Evolutionary conservation across 2,797 vertebrate species (phyloP).

Genomic region (Phyllotis vaccarum): DNA sequence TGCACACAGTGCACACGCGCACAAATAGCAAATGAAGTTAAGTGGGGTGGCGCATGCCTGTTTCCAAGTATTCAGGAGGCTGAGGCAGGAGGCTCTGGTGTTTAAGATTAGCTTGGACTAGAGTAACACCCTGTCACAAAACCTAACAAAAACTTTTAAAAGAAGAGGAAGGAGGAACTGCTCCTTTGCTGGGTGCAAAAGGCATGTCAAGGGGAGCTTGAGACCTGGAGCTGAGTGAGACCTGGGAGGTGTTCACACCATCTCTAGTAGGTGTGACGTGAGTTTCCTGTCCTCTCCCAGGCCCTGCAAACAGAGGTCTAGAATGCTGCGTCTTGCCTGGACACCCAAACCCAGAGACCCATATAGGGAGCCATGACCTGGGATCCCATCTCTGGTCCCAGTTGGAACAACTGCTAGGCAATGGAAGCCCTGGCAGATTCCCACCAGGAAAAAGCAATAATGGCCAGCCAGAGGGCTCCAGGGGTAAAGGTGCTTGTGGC

Average conservation of each 20-base stretch:
- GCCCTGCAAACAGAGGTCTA: neutral
- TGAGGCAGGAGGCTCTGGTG: neutral
- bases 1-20: neutral
- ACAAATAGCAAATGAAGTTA: no score
- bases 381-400: neutral
- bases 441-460: neutral
- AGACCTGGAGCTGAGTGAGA: neutral
- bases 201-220: neutral
- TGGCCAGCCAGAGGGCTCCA: no score
- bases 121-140: neutral
- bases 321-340: neutral
- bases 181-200: no score
- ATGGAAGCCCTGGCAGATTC: no score
- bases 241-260: neutral
- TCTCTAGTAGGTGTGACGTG: neutral
- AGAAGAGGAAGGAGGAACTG: neutral
- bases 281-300: neutral
- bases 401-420: fast-evolving
- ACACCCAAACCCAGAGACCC: neutral
- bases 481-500: no score
- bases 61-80: neutral
- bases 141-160: neutral
- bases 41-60: neutral
- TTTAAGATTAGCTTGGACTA: neutral
- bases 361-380: neutral